Conservation (phyloP, 2,113 vertebrate species). For the Illadopsis cleaveri region DNA sequence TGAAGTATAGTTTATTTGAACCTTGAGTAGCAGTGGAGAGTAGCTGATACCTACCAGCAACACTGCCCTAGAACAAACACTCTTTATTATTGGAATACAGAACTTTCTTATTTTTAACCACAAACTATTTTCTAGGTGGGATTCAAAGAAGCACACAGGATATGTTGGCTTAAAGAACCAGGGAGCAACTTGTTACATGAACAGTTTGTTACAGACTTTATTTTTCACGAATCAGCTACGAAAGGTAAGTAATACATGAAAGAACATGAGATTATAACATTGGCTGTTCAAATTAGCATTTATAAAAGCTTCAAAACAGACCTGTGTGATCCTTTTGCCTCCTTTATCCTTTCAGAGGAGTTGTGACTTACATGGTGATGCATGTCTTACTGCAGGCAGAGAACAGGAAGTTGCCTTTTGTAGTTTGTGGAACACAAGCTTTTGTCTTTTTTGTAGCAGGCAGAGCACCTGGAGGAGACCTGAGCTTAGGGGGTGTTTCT, state of each 20-base stretch:
- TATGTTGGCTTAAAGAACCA: conserved; percentile 99
- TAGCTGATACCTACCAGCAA: not conserved
- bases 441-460: not conserved
- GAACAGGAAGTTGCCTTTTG: not conserved
- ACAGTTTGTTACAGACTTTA: conserved; percentile 96
- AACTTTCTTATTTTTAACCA: not conserved
- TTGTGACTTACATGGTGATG: not conserved
- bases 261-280: not conserved
- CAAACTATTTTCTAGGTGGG: conserved; percentile 82
- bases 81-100: not conserved
- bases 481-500: not conserved
- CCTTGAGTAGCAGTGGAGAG: not conserved
- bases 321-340: not conserved
- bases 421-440: not conserved
- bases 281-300: not conserved
- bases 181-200: conserved; percentile 99
- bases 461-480: not conserved
- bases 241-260: conserved; percentile 77
- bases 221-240: conserved; percentile 99
- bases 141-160: conserved; percentile 99
- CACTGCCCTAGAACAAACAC: not conserved
- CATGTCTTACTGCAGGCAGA: not conserved
- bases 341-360: not conserved
- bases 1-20: not conserved
- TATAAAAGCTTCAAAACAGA: not conserved